Evolutionary conservation across 2,113 vertebrate species (phyloP), one percentile per base, ranked within the genome.

Genomic region (Lontra canadensis): DNA sequence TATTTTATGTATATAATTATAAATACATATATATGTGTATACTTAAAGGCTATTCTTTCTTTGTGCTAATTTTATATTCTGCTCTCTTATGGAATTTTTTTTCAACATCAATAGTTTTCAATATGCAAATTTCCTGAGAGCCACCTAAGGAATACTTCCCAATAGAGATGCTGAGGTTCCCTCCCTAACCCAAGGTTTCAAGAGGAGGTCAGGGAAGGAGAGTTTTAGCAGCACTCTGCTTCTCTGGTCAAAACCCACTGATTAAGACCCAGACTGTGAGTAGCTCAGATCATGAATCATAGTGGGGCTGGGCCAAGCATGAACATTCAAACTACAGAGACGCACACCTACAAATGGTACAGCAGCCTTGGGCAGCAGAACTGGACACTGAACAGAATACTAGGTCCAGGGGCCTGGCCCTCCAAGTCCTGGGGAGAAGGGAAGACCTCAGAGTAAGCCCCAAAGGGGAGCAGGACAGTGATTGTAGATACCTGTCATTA

Each of bases 11-110:
- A 47, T 47, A 78, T 74, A 26, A 52, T 17, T 52, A 78, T 18
- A 47, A 44, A 44, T 47, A 31, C 42, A 31, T 47, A 67, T 20
- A 14, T 3, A 25, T 26, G 12, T 67, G 76, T 67, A 11, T 74
- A 63, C 39, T 90, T 36, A 29, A 52, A 61, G 49, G 29, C 47
- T 85, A 23, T 73, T 86, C 29, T 39, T 91, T 93, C 3, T 42
- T 44, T 57, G 61, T 94, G 39, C 39, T 74, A 44, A 91, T 59
- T 92, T 89, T 78, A 61, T 69, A 69, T 36, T 36, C 29, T 90
- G 26, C 79, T 82, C 81, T 83, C 49, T 84, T 44, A 61, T 2
- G 42, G n/a, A 52, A 69, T 87, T 49, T 86, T 88, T 69, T 84
- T 36, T 49, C 7, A 88, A 57, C 78, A 36, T n/a, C 31, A 57